These are phyloP conservation scores for Falco punctatus DNA, from an alignment of 2,113 vertebrate species.

Conservation along the genomic window DNA sequence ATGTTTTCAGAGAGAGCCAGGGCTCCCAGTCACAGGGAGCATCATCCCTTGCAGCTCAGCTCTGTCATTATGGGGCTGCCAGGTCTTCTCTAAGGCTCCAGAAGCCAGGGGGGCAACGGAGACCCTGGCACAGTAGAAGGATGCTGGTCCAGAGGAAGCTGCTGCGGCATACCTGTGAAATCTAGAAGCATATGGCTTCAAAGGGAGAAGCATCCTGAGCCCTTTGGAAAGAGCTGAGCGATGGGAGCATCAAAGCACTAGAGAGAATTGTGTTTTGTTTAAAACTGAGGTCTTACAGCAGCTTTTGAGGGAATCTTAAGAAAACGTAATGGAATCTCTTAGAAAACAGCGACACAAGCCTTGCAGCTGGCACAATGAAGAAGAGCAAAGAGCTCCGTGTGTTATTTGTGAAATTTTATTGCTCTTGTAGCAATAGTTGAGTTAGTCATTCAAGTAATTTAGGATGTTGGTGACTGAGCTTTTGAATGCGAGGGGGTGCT, in stretches of 20 bases:
- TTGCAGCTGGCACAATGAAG: not conserved
- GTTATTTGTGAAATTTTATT: not conserved
- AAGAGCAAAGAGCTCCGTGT: not conserved
- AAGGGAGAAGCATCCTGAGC: not conserved
- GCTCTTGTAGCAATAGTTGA: not conserved
- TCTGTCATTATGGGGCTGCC: not conserved
- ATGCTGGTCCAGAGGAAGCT: not conserved
- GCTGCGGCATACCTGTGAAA: accelerated
- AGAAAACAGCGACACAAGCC: not conserved
- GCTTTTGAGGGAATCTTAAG: constrained; percentile 29
- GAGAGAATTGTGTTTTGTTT: not conserved
- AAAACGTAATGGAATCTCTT: not conserved
- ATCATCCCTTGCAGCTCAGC: not conserved
- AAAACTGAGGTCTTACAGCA: not conserved
- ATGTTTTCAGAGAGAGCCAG: not conserved
- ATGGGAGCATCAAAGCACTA: constrained; percentile 40
- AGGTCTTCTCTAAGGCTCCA: not conserved
- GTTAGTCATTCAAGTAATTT: not conserved
- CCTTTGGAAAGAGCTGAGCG: not conserved
- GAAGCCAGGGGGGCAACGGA: not conserved
- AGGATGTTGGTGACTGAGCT: not conserved
- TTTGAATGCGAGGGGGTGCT: not conserved
- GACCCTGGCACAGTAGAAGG: not conserved
- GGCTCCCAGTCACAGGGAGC: not conserved
- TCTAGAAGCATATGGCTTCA: not conserved